Evolutionary conservation across 1,140 invertebrate genomes (phyloP), one percentile per base, ranked within the genome.

Genomic region (Pseudomyrmex concolor): DNA sequence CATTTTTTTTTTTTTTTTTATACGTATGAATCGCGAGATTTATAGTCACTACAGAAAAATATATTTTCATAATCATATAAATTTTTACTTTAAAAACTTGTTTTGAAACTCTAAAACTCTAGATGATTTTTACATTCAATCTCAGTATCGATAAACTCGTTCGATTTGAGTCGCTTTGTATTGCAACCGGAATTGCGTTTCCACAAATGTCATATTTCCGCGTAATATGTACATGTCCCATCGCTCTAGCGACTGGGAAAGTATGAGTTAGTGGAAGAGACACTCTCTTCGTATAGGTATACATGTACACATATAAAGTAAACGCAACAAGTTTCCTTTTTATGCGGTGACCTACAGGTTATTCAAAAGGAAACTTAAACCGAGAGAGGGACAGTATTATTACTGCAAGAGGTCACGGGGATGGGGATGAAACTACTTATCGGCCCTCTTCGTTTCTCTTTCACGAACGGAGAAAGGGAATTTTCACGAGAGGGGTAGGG

Each of bases 291-390:
- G 43, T 62, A 62, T 34, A 34, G 34, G 34, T 34, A 34, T 84
- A 54, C 59, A 64, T 76, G 70, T 62, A 73, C 67, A 87, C 67
- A 83, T 67, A 87, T 86, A 87, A 59, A 73, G 60, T 72, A 81
- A 50, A 81, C 67, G 51, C 77, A 72, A 81, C 66, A 59, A 80
- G 88, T 89, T 89, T 89, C 88, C 88, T 89, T 89, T 89, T 89
- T 89, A 89, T 89, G 88, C 87, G 87, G 80, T 88, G 88, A 89
- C 87, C 87, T 86, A 88, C 84, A 86, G 87, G 87, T 89, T 89
- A 89, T 89, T 89, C 88, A 89, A 89, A 89, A 86, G 88, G 84
- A 89, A 89, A 87, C 87, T 89, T 89, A 89, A 86, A 86, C 84
- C 84, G 59, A 82, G 83, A 82, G 83, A 82, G 83, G 88, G 72